Evolutionary conservation across 2,797 vertebrate species (phyloP).

Genomic region (Molossus alvarezi): DNA sequence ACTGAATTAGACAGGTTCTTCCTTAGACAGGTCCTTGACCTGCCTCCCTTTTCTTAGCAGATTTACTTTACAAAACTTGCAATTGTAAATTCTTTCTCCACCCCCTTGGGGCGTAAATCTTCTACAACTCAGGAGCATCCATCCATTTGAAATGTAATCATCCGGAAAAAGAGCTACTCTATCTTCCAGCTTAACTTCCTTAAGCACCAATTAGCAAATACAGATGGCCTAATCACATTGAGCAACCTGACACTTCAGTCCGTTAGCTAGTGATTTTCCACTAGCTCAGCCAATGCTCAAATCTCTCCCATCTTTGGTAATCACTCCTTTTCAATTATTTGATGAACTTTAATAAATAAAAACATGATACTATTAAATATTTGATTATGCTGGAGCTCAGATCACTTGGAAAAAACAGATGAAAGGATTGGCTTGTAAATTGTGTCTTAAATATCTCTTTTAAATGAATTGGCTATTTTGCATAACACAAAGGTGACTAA

Average conservation of each 20-base stretch:
- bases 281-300: not conserved
- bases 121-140: not conserved
- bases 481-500: not conserved
- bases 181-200: not conserved
- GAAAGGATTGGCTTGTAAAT: not conserved
- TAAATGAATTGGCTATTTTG: not conserved
- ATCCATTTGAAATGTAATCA: constrained; percentile 39
- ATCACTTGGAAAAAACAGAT: not conserved
- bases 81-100: not conserved
- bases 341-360: not conserved
- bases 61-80: constrained; percentile 23
- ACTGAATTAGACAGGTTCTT: not conserved
- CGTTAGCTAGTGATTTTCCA: not conserved
- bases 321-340: not conserved
- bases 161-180: constrained; percentile 27
- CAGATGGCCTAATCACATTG: not conserved
- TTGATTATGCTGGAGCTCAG: not conserved
- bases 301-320: not conserved
- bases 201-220: not conserved
- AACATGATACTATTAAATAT: not conserved
- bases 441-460: not conserved
- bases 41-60: not conserved
- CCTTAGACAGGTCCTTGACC: not conserved
- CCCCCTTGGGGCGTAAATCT: not conserved
- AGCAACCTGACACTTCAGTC: not conserved